Conservation (phyloP, 2,797 vertebrate species). For the Poecile montanus region DNA sequence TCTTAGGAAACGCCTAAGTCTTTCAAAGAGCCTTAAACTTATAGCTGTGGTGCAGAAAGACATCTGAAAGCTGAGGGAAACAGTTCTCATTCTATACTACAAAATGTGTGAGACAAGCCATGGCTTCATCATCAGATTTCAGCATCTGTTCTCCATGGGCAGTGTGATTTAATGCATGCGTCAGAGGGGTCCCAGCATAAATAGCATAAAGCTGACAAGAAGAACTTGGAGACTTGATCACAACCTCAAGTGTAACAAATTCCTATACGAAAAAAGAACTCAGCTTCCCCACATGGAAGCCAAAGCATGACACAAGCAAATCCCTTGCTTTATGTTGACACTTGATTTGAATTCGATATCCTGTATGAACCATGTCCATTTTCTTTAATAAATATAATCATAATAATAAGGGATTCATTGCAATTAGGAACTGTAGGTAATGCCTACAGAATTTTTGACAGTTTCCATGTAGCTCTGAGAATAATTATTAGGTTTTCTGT, state of each 20-base stretch:
- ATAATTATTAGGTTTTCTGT: not conserved
- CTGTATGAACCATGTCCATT: not conserved
- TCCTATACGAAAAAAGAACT: not conserved
- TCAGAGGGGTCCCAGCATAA: not conserved
- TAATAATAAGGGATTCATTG: not conserved
- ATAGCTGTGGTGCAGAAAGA: not conserved
- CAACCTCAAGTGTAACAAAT: not conserved
- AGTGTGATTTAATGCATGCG: not conserved
- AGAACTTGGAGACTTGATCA: not conserved
- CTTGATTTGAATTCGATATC: not conserved
- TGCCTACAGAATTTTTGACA: not conserved
- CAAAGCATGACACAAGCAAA: not conserved
- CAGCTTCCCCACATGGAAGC: not conserved
- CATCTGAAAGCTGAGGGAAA: not conserved
- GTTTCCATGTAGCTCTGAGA: not conserved
- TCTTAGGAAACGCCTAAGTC: not conserved
- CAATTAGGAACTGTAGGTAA: not conserved
- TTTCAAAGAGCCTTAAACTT: not conserved
- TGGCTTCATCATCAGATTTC: not conserved
- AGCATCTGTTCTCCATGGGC: not conserved
- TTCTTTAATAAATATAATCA: not conserved
- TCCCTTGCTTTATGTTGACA: not conserved
- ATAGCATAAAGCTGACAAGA: not conserved
- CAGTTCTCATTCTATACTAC: accelerated
- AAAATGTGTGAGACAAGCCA: not conserved